phyloP scores from a whole-genome alignment of 2,888 invertebrate genomes.

The Diachrysia chrysitis region DNA sequence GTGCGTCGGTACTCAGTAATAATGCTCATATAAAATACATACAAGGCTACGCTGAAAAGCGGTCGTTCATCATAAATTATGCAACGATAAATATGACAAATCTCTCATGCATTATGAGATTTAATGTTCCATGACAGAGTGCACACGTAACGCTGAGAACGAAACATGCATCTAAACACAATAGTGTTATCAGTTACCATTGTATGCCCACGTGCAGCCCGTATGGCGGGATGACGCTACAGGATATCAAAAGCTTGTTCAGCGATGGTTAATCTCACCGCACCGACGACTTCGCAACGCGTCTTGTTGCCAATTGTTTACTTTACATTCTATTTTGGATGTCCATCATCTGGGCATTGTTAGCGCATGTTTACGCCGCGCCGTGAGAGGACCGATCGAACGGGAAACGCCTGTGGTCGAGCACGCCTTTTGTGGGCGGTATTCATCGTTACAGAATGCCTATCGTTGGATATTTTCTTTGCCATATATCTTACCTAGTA shows the following conservation, averaged over 20 bases:
- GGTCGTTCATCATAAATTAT: conserved; percentile 25
- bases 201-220: conserved; percentile 60
- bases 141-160: conserved; percentile 31
- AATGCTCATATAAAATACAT: conserved; percentile 7
- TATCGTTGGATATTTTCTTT: conserved; percentile 25
- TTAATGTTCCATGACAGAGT: conserved; percentile 32
- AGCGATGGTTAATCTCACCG: conserved; percentile 80
- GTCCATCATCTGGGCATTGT: conserved; percentile 89
- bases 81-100: conserved; percentile 35
- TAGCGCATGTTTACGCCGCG: conserved; percentile 79
- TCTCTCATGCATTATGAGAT: conserved; percentile 38
- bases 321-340: conserved; percentile 87
- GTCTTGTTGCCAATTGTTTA: conserved; percentile 87
- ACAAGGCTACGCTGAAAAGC: conserved; percentile 25
- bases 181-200: conserved; percentile 52
- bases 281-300: conserved; percentile 73
- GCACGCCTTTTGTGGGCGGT: conserved; percentile 74
- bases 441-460: conserved; percentile 40
- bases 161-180: conserved; percentile 36
- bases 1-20: neutral
- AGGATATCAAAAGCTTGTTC: conserved; percentile 72
- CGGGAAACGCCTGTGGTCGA: conserved; percentile 68
- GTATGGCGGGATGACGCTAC: conserved; percentile 62
- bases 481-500: neutral
- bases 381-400: conserved; percentile 70